Conservation (phyloP, 2,888 invertebrate genomes). For the Capitulum mitella region DNA sequence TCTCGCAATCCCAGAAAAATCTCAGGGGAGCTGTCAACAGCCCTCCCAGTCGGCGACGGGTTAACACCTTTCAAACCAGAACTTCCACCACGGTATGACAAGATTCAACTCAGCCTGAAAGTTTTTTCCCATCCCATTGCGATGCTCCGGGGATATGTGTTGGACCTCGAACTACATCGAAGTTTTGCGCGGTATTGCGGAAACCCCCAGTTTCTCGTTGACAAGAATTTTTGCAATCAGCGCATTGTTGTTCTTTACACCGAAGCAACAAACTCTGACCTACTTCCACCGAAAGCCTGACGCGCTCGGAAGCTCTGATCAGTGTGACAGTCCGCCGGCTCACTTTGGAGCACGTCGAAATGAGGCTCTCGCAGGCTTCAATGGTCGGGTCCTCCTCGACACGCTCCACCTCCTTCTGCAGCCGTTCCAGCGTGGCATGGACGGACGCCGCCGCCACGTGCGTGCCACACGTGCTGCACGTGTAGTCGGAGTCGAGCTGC, state of each 20-base stretch:
- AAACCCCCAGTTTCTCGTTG: background rate
- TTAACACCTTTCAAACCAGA: no score
- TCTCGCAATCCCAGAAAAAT: no score
- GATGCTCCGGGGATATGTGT: no score
- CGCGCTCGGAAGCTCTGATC: background rate
- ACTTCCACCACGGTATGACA: no score
- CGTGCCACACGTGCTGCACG: background rate
- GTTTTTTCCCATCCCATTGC: no score
- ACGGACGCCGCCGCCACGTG: background rate
- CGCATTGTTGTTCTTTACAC: background rate
- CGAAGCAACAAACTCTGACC: background rate
- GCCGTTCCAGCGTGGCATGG: background rate
- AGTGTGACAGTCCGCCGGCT: background rate
- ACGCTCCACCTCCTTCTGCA: background rate
- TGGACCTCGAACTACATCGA: no score
- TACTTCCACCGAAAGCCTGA: background rate
- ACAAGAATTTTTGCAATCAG: background rate
- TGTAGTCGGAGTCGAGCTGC: slow-evolving; percentile 25
- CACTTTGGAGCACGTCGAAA: background rate
- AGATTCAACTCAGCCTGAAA: no score
- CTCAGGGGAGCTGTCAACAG: no score
- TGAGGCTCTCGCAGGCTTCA: background rate
- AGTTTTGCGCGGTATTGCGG: background rate
- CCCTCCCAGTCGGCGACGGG: no score
- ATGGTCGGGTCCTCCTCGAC: background rate